Conservation (phyloP, 2,113 vertebrate species). For the Nothoprocta pentlandii region DNA sequence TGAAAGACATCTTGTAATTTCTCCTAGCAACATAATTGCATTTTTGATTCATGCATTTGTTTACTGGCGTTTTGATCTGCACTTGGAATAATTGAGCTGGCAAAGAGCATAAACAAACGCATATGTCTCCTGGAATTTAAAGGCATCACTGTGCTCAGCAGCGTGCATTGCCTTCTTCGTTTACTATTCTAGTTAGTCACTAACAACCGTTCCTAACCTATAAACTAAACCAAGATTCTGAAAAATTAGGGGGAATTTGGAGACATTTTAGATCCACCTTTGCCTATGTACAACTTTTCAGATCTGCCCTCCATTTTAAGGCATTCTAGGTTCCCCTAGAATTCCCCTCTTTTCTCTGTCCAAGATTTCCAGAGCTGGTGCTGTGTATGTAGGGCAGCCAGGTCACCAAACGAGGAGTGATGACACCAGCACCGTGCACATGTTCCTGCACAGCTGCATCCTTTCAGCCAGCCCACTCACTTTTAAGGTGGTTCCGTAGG, state of each 20-base stretch:
- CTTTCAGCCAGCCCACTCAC: fast-evolving
- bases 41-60: background rate
- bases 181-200: background rate
- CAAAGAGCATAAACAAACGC: background rate
- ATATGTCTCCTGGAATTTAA: background rate
- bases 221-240: background rate
- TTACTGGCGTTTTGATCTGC: background rate
- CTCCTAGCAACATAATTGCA: background rate
- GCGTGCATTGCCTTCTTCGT: background rate
- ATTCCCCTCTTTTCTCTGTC: background rate
- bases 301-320: background rate
- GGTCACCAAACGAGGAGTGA: background rate
- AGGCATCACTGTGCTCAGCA: background rate
- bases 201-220: background rate
- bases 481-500: background rate
- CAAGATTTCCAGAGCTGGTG: background rate
- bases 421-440: background rate
- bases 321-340: background rate
- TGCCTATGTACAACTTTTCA: background rate
- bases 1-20: conserved; percentile 9
- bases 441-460: background rate
- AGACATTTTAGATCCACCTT: background rate
- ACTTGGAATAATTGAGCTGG: background rate
- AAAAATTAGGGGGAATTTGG: background rate
- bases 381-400: background rate